Evolutionary conservation across 2,797 vertebrate genomes (phyloP), one percentile per base, ranked within the genome.

Genomic region (Chelon auratus): DNA sequence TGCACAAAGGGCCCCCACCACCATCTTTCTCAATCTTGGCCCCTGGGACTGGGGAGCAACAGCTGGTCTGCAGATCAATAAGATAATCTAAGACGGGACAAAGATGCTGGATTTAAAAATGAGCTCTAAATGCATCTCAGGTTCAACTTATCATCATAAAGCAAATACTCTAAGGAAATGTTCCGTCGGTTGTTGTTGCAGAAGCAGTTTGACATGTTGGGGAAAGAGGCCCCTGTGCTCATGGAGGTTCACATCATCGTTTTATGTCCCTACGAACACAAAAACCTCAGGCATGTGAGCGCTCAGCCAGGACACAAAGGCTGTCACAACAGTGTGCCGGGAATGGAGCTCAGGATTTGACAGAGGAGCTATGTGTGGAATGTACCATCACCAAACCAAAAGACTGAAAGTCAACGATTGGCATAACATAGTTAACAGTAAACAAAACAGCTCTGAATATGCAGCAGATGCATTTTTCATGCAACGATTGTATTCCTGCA

Each of bases 311-410:
- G 65, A 83, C 42, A 64, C 76, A 85, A 78, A 70, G 65, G 42
- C 66, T 78, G 71, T 80, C 70, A 85, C 71, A 86, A 71, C 83
- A 81, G 36, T 62, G 54, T 62, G 43, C 68, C 43, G 70, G 67
- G 78, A 62, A 40, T 18, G 65, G 80, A 71, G 66, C 50, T 73
- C 53, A 10, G 55, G 53, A 24, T 60, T 48, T 20, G 11, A 69
- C 66, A 66, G 77, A 78, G 39, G 63, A 92, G 73, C 47, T 82
- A 89, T 91, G 87, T 80, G 64, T 90, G 87, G 88, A 90, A 93
- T 92, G 87, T 73, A 47, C 30, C 72, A 82, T 78, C 72, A 71
- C 57, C 42, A 62, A 78, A 73, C 24, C 51, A 47, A 72, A 48
- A 58, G 47, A 73, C 39, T 61, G 11, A 78, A 5, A 62, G 53